Evolutionary conservation across 2,113 vertebrate genomes (phyloP), one percentile per base, ranked within the genome.

Genomic region (Pongo pygmaeus): DNA sequence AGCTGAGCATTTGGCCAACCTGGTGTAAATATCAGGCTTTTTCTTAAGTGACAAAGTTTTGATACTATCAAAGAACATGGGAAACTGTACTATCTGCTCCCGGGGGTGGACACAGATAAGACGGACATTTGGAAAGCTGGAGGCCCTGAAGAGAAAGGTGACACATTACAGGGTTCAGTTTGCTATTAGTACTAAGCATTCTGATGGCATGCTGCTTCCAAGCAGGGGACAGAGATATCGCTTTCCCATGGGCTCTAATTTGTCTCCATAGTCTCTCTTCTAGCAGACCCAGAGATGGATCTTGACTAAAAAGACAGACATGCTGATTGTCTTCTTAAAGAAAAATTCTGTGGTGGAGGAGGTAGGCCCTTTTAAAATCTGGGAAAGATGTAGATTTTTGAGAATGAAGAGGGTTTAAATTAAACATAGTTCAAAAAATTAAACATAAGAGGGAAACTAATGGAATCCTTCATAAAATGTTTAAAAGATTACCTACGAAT

Each of bases 91-190:
- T 78, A 35, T 55, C 80, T 89, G 35, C 75, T 97, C 84, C 92
- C 95, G 30, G 8, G 67, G 81, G 89, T 72, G 22, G 40, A 95
- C 91, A 67, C 59, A 91, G 89, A 93, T 96, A 80, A 93, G 97
- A 96, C 70, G 83, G 89, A 55, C 32, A 9, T 89, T 93, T 80
- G 91, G 93, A 79, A 86, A 91, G 50, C 9, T 77, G 61, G 61
- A 87, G 59, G 75, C 46, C 2, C 32, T 88, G 48, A 77, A 91
- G 81, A 40, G 77, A 80, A 92, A 92, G 81, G 70, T 55, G 50
- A 85, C 52, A 38, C 57, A 75, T 89, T 69, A 79, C 40, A 85
- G 83, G 69, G 35, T 94, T 89, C 30, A 27, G 83, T 38, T 35
- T 80, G 59, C 43, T 40, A 12, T 93, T 64, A n/a, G 12, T 48